phyloP scores from a whole-genome alignment of 2,888 invertebrate genomes.

The Agriopis marginaria region DNA sequence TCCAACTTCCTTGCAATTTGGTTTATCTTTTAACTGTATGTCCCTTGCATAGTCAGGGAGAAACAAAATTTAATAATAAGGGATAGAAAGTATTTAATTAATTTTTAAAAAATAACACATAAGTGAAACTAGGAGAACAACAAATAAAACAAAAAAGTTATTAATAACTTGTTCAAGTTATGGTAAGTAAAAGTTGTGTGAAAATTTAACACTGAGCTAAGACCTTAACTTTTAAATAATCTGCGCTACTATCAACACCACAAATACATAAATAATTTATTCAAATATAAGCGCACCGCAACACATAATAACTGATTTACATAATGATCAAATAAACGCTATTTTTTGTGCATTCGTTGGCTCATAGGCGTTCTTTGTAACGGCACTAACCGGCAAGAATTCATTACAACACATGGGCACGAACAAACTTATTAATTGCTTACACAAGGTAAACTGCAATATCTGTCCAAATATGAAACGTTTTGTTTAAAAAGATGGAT shows the following conservation, averaged over 20 bases:
- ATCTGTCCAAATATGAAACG: slow-evolving; percentile 37
- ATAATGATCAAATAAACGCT: slow-evolving; percentile 45
- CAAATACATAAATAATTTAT: slow-evolving; percentile 19
- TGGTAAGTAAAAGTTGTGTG: no score
- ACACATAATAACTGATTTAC: slow-evolving; percentile 43
- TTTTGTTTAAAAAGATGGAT: slow-evolving; percentile 26
- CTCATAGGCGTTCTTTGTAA: slow-evolving; percentile 39
- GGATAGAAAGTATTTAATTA: no score
- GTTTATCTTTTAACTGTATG: no score
- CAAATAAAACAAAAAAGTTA: no score
- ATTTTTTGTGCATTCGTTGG: slow-evolving; percentile 40
- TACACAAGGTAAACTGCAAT: slow-evolving; percentile 39
- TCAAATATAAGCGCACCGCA: slow-evolving; percentile 32
- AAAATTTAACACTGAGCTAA: no score
- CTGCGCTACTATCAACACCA: slow-evolving; percentile 33
- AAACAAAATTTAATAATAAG: no score
- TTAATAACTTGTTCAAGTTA: no score
- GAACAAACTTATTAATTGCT: slow-evolving; percentile 39
- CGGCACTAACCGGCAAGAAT: slow-evolving; percentile 38
- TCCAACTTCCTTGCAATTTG: no score
- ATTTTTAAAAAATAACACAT: no score
- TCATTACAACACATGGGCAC: slow-evolving; percentile 37
- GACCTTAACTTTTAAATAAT: slow-evolving; percentile 1
- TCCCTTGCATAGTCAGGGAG: no score
- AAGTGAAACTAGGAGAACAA: no score